Percentiles rank a stretch among this genome's conserved stretches.
These are phyloP conservation scores for Morus bassanus DNA, from an alignment of 2,797 vertebrate genomes.

Conservation along the genomic window DNA sequence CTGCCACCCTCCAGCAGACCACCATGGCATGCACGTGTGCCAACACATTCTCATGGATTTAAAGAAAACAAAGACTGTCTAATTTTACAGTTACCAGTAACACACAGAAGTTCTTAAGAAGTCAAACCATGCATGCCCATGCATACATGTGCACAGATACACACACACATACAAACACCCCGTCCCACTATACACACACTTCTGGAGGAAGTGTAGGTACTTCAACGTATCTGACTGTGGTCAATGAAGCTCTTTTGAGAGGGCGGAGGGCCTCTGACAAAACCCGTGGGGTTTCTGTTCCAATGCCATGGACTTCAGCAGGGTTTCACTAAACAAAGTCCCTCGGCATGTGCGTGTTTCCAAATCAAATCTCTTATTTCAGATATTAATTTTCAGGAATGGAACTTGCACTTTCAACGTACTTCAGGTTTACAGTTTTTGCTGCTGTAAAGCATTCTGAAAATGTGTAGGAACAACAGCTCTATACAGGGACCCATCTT, in stretches of 20 bases:
- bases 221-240: not conserved
- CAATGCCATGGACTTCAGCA: not conserved
- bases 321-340: not conserved
- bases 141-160: slow-evolving; percentile 4
- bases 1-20: not conserved
- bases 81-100: not conserved
- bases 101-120: not conserved
- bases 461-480: accelerated
- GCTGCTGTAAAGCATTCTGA: not conserved
- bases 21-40: not conserved
- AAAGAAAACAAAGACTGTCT: not conserved
- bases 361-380: not conserved
- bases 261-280: not conserved
- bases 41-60: not conserved
- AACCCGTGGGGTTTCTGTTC: not conserved
- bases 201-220: not conserved
- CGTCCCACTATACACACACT: not conserved
- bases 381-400: not conserved
- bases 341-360: accelerated
- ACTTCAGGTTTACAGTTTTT: too few relatives aligned
- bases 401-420: not conserved
- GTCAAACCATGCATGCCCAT: slow-evolving; percentile 54
- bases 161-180: not conserved
- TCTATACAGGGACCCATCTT: not conserved
- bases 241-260: slow-evolving; percentile 15